Evolutionary conservation across 1,140 invertebrate genomes (phyloP), one percentile per base, ranked within the genome.

Genomic region (Colletes gigas): DNA sequence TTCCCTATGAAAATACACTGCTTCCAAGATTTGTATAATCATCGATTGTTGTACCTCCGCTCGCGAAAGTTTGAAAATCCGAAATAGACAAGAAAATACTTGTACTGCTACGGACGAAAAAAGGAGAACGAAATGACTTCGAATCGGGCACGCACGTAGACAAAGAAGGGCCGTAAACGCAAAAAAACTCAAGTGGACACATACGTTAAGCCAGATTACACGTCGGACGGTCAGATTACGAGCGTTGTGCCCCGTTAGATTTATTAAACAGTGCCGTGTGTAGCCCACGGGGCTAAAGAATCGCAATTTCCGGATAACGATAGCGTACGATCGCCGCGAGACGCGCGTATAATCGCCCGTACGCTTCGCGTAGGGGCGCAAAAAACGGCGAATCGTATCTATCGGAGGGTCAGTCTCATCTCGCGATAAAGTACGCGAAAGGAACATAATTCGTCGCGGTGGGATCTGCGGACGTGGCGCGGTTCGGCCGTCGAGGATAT

Each of bases 201-300:
- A 77, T 85, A 87, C 80, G 80, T 88, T 87, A 85, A 88, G 77
- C 76, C 67, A 87, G 81, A 88, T 88, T 87, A 88, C 83, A 83
- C 83, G 80, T 87, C 78, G 70, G 52, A 52, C 80, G 80, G 74
- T 15, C 82, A 75, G 83, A 88, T 87, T 83, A 66, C 63, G 70
- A 65, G 65, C 47, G 73, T 84, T 79, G 71, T 73, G 76, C 81
- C 81, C 81, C 39, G 81, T 44, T 81, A 70, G 85, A 88, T 88
- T 88, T 88, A 85, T 88, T 88, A 88, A 85, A 81, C 85, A 83
- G 57, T 69, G 55, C 63, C 79, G 55, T 85, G 80, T 65, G 67
- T 80, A 68, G 55, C 50, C 50, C 39, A 50, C 30, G 63, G 57
- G 47, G 66, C 71, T 39, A 75, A 83, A 62, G 75, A 85, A 83